Conservation (phyloP, 2,888 invertebrate species). For the Clitarchus hookeri region DNA sequence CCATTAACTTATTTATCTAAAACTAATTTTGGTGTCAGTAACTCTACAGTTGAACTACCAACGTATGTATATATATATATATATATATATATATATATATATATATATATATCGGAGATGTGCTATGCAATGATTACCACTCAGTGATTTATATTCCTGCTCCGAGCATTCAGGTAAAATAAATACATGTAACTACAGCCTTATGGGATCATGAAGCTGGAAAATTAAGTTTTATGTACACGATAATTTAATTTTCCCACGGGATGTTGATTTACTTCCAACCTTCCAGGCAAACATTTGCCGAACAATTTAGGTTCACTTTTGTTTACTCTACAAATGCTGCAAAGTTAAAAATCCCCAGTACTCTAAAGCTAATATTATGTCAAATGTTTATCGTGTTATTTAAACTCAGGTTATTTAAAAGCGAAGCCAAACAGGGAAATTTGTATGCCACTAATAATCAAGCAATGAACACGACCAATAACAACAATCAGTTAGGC, state of each 20-base stretch:
- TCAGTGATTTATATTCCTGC: too few relatives aligned
- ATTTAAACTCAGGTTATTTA: neutral
- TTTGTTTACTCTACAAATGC: neutral
- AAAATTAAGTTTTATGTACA: neutral
- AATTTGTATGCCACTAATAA: too few relatives aligned
- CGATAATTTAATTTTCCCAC: neutral
- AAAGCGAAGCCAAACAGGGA: neutral
- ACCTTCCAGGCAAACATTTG: neutral
- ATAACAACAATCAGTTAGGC: too few relatives aligned
- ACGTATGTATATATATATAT: too few relatives aligned
- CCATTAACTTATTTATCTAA: too few relatives aligned
- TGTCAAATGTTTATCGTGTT: neutral
- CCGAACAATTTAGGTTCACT: neutral
- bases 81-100: too few relatives aligned
- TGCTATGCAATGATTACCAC: too few relatives aligned
- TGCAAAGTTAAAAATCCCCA: neutral
- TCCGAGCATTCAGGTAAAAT: too few relatives aligned
- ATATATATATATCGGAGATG: too few relatives aligned
- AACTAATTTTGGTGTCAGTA: too few relatives aligned
- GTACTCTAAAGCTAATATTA: neutral
- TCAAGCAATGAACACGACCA: too few relatives aligned
- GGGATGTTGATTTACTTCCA: neutral
- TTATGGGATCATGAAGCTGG: neutral
- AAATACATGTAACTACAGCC: neutral
- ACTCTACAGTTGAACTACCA: too few relatives aligned